A percentile compares a stretch with the other conserved stretches of the same genome.
These are phyloP conservation scores for Lucifuga dentata DNA, from an alignment of 2,113 vertebrate species.

Conservation along the genomic window DNA sequence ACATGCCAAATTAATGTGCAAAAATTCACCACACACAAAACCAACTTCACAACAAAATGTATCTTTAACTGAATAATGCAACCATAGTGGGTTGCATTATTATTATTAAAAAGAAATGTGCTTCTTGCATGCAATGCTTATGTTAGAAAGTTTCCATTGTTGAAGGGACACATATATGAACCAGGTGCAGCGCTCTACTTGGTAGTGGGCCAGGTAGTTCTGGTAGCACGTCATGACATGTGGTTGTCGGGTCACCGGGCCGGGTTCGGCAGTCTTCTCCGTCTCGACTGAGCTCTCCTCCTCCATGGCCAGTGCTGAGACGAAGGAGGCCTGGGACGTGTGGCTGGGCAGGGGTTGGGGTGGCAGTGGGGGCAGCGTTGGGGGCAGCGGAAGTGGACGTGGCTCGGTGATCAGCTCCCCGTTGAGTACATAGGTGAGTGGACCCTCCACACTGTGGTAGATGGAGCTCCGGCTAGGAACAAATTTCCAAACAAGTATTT, in stretches of 20 bases:
- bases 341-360: slow-evolving; percentile 88
- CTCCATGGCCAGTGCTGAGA: slow-evolving; percentile 94
- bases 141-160: not conserved
- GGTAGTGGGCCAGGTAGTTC: slow-evolving; percentile 93
- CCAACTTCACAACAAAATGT: no score
- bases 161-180: not conserved
- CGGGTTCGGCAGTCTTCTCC: slow-evolving; percentile 86
- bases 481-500: not conserved
- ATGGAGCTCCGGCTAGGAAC: slow-evolving; percentile 88
- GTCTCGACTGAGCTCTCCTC: slow-evolving; percentile 90
- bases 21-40: no score
- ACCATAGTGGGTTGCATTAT: no score
- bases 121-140: not conserved
- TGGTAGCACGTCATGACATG: slow-evolving; percentile 95
- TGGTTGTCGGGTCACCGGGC: slow-evolving; percentile 89
- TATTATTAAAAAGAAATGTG: no score
- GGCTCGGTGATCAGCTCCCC: slow-evolving; percentile 87
- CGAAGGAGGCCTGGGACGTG: slow-evolving; percentile 95
- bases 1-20: no score
- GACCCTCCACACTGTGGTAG: slow-evolving; percentile 97
- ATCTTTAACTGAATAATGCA: no score
- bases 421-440: slow-evolving; percentile 86
- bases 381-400: slow-evolving; percentile 80
- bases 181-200: slow-evolving; percentile 60
- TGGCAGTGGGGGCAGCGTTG: slow-evolving; percentile 65